Base-by-base conservation (phyloP, 2,113 vertebrate species). In the Australoheros scitulus region DNA sequence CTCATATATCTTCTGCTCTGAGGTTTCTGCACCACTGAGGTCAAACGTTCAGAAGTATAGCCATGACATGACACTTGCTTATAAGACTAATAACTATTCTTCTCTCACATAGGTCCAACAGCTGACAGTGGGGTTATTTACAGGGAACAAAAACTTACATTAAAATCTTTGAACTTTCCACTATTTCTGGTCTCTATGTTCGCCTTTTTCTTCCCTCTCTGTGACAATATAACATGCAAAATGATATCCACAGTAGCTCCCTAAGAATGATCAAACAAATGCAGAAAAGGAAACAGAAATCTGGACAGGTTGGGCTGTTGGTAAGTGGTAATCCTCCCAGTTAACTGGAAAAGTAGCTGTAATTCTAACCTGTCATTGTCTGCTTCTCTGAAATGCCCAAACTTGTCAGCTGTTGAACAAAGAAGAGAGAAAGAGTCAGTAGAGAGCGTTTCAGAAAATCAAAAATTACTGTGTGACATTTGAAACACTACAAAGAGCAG, bases 1-100 rank as follows among this genome's bases (percentile, higher is more conserved):
- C 61, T 85, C 70, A n/a, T 5, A 61, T 85, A 55, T 81, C 83
- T 18, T 64, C 41, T 0, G 82, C 56, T 83, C 61, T 47, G 65
- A 75, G 77, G 20, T 57, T 80, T 80, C 60, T 79, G 68, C 68
- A n/a, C 50, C 11, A 22, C 55, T 6, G 52, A 80, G 72, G 78
- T 85, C 78, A 80, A 70, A 85, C 2, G 79, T 81, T 81, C 72
- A 81, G 7, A 60, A 76, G 76, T 29, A 58, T 38, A 38, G 61
- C 61, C 24, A 11, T 20, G 52, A 81, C 61, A 56, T 41, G 78
- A 41, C 15, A 18, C 70, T 17, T 17, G 11, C 61, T 41, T 41
- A 29, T 50, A 63, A 64, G 24, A 5, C 52, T 47, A 29, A 61
- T 32, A 26, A 34, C 56, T 72, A 47, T 68, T 47, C 65, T 50